These are phyloP conservation scores for Ophion obscuratus DNA, from an alignment of 2,888 invertebrate genomes.

Conservation along the genomic window DNA sequence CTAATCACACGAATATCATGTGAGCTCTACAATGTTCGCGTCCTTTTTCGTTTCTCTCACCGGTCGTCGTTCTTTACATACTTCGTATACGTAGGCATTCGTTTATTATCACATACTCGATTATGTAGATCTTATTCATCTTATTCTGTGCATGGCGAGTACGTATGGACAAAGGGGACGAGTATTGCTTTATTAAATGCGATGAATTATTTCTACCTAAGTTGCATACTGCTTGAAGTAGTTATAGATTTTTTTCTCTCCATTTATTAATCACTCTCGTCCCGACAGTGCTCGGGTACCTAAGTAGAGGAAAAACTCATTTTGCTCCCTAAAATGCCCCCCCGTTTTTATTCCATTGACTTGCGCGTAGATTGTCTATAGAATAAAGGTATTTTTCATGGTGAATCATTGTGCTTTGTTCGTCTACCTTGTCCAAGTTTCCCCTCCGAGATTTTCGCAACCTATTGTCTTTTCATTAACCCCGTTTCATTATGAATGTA, in stretches of 20 bases:
- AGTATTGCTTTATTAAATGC: constrained; percentile 10
- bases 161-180: constrained; percentile 43
- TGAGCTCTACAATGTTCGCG: constrained; percentile 40
- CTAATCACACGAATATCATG: constrained; percentile 57
- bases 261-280: constrained; percentile 1
- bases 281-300: constrained; percentile 10
- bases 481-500: neutral
- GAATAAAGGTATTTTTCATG: constrained; percentile 81
- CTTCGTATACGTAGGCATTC: constrained; percentile 61
- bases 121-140: constrained; percentile 57
- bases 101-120: constrained; percentile 58
- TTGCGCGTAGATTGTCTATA: constrained; percentile 77
- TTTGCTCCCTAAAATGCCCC: constrained; percentile 59
- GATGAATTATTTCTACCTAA: neutral
- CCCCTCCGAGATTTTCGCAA: constrained; percentile 44
- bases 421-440: constrained; percentile 77
- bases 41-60: constrained; percentile 25
- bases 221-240: neutral
- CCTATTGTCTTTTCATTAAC: constrained; percentile 40
- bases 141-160: constrained; percentile 65
- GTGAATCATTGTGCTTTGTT: constrained; percentile 82
- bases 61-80: constrained; percentile 35
- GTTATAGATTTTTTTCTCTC: neutral
- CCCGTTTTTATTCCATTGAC: constrained; percentile 74
- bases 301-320: constrained; percentile 10